Evolutionary conservation across 2,113 vertebrate genomes (phyloP).

Genomic region (Oreocharis arfaki): DNA sequence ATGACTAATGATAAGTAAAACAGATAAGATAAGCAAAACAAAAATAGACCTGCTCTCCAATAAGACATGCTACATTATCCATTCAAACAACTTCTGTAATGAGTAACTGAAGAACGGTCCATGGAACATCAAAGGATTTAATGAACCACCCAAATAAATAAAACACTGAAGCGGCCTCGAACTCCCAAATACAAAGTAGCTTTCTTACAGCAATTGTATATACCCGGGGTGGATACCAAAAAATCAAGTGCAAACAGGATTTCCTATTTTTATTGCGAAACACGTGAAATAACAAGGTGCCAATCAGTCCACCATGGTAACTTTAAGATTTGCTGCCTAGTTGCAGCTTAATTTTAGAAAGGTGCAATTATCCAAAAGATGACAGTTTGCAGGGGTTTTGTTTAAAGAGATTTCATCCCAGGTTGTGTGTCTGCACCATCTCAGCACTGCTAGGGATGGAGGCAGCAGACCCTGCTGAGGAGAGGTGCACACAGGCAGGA

Average conservation of each 20-base stretch:
- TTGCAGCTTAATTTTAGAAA: neutral
- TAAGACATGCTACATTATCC: conserved; percentile 42
- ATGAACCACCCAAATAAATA: conserved; percentile 46
- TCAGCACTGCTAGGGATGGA: neutral
- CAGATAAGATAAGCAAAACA: conserved; percentile 48
- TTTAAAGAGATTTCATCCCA: neutral
- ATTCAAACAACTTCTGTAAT: conserved; percentile 14
- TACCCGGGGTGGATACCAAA: neutral
- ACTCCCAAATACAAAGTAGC: neutral
- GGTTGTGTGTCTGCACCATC: neutral
- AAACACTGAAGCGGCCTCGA: neutral
- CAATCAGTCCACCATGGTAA: fast-evolving
- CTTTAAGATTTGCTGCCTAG: neutral
- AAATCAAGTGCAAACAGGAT: neutral
- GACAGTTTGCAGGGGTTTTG: neutral
- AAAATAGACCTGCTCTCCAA: conserved; percentile 14
- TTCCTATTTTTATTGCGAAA: neutral
- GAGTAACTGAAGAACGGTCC: neutral
- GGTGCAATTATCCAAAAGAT: neutral
- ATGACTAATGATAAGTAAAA: conserved; percentile 51
- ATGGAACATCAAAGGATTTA: conserved; percentile 47
- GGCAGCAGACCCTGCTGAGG: neutral
- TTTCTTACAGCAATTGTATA: neutral
- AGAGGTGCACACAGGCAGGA: fast-evolving
- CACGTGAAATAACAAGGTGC: neutral